Conservation (phyloP, 2,797 vertebrate species). For the Manis pentadactyla region DNA sequence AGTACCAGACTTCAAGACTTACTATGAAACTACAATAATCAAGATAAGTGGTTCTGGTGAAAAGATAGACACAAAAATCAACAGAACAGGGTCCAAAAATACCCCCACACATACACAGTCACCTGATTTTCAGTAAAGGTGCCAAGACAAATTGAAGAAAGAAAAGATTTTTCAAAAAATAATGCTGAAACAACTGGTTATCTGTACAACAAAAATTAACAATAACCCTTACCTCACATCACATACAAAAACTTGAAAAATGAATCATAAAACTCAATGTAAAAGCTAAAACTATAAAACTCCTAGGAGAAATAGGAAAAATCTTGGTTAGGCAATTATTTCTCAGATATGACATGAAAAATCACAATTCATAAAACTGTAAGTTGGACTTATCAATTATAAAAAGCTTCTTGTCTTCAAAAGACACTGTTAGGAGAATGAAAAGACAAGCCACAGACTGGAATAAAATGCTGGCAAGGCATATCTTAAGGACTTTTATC, state of each 20-base stretch:
- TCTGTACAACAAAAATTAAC: neutral
- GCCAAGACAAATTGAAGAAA: neutral
- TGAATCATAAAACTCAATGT: neutral
- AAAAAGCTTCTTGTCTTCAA: slow-evolving; percentile 24
- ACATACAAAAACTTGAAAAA: slow-evolving; percentile 29
- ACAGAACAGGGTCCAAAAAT: neutral
- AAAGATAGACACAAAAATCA: neutral
- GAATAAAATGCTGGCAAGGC: neutral
- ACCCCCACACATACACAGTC: neutral
- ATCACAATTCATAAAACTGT: neutral
- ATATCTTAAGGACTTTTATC: neutral
- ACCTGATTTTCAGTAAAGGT: neutral
- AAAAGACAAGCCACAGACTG: neutral
- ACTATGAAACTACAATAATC: slow-evolving; percentile 8
- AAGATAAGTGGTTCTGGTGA: neutral
- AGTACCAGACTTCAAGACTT: neutral
- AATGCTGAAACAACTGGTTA: neutral
- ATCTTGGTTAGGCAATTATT: neutral
- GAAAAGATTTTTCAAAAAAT: neutral
- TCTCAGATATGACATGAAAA: neutral
- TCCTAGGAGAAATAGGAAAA: neutral
- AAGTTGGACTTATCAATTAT: neutral
- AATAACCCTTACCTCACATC: neutral
- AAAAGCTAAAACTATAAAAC: neutral
- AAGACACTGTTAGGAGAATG: neutral